These are phyloP conservation scores for Pachyuromys duprasi DNA, from an alignment of 2,797 vertebrate genomes.

Conservation along the genomic window DNA sequence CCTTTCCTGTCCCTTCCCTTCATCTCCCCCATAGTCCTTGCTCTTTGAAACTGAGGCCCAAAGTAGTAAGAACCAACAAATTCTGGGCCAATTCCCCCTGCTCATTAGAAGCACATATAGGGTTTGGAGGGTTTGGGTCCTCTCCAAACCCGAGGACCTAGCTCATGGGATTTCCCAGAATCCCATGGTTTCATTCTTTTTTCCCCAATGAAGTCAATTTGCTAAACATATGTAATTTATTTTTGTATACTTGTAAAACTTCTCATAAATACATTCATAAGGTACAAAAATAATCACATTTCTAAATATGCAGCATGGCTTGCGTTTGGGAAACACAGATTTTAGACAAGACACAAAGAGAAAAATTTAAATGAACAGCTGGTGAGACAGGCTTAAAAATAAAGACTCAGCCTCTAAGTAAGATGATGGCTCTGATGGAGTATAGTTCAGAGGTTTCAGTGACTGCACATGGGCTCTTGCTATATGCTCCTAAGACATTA, in stretches of 20 bases:
- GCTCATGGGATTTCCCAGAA: background rate
- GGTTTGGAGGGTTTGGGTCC: too few relatives aligned
- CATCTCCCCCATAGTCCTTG: fast-evolving
- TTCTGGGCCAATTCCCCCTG: background rate
- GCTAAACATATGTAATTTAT: constrained; percentile 23
- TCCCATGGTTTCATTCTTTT: background rate
- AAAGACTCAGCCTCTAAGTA: background rate
- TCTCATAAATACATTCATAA: constrained; percentile 72
- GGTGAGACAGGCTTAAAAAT: constrained; percentile 28
- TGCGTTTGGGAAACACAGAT: constrained; percentile 52
- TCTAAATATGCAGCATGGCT: constrained; percentile 62
- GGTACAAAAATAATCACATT: constrained; percentile 67
- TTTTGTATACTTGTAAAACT: constrained; percentile 51
- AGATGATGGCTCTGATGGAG: background rate
- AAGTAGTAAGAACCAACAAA: background rate
- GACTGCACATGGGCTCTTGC: fast-evolving
- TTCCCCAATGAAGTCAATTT: background rate
- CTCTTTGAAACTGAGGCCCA: background rate
- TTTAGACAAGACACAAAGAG: constrained; percentile 46
- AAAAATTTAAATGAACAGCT: constrained; percentile 68
- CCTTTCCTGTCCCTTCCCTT: fast-evolving
- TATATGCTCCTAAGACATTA: background rate
- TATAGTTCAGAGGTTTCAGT: background rate
- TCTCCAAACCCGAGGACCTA: background rate
- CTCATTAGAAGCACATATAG: background rate